phyloP scores from a whole-genome alignment of 1,140 invertebrate genomes.

The Heliconius hermathena region DNA sequence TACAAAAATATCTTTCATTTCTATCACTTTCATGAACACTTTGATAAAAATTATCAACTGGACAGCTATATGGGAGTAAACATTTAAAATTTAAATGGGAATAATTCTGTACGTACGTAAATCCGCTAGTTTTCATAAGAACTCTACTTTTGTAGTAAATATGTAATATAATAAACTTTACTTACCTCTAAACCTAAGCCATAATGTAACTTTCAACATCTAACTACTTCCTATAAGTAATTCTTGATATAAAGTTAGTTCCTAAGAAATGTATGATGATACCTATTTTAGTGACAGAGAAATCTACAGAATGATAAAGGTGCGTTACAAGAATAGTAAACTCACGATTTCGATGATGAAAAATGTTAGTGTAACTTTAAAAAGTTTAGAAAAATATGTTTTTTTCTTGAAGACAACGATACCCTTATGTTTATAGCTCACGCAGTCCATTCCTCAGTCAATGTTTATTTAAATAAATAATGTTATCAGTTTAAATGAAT shows the following conservation, averaged over 20 bases:
- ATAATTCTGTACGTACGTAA: constrained; percentile 50
- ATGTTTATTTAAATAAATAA: constrained; percentile 45
- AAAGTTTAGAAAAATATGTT: constrained; percentile 80
- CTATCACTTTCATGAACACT: constrained; percentile 79
- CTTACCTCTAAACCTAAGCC: constrained; percentile 55
- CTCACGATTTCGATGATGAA: constrained; percentile 55
- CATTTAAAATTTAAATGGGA: constrained; percentile 50
- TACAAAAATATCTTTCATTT: constrained; percentile 77
- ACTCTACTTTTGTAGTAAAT: constrained; percentile 53
- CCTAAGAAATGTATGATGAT: constrained; percentile 31
- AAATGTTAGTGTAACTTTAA: constrained; percentile 66
- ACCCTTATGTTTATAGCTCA: constrained; percentile 70
- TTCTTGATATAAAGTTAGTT: constrained; percentile 41
- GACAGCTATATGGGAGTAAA: constrained; percentile 43
- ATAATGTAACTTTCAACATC: constrained; percentile 65
- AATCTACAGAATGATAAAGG: constrained; percentile 50
- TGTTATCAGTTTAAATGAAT: constrained; percentile 4
- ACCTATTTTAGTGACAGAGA: constrained; percentile 38
- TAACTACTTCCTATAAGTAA: constrained; percentile 63
- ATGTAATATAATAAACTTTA: constrained; percentile 40
- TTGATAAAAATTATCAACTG: constrained; percentile 56
- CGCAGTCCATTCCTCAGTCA: constrained; percentile 76
- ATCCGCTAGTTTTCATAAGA: constrained; percentile 60
- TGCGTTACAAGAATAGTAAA: constrained; percentile 66
- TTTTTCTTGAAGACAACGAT: constrained; percentile 66